Base-by-base conservation (phyloP, 1,140 invertebrate genomes). In the Drosophila sp. region DNA sequence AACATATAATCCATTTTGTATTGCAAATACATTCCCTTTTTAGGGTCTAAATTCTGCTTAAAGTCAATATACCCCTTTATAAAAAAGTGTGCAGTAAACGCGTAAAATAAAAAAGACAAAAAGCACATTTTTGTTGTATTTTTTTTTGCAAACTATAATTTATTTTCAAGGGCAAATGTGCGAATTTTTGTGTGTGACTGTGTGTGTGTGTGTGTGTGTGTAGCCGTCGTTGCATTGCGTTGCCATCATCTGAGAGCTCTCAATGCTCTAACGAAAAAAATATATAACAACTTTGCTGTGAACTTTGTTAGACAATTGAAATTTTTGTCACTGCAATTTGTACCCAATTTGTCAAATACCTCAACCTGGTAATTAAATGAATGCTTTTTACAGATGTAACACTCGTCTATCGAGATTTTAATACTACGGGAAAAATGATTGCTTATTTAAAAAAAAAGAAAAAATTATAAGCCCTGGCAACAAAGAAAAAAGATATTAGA, bases 131-230 rank as follows among this genome's bases (percentile, higher is more conserved):
- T 69, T 72, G 35, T 55, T 8, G 38, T 50, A 62, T 47, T 57
- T 77, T 83, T 87, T 81, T 86, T 86, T 30, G 68, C 75, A 90
- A 90, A 90, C 73, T 86, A 78, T 83, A 90, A 83, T 86, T 80
- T 81, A 70, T 90, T 90, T 79, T 90, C 86, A 90, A 90, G 86
- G 86, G 86, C 86, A 83, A 90, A 86, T 74, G 63, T 60, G 73
- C 82, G 81, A 76, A 74, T 82, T 82, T 86, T 78, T 55, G 44
- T 69, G 33, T 63, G 63, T 70, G 65, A 44, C 27, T 63, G 61
- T 62, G 44, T 47, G 56, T 41, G 38, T 44, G 38, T 71, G 33
- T 68, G 66, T 69, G 67, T 56, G 27, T 63, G 50, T 60, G 73
- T 77, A 63, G 38, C 55, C 69, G 29, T 29, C 56, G 27, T 44